Evolutionary conservation across 2,797 vertebrate species (phyloP).

Genomic region (Moxostoma hubbsi): DNA sequence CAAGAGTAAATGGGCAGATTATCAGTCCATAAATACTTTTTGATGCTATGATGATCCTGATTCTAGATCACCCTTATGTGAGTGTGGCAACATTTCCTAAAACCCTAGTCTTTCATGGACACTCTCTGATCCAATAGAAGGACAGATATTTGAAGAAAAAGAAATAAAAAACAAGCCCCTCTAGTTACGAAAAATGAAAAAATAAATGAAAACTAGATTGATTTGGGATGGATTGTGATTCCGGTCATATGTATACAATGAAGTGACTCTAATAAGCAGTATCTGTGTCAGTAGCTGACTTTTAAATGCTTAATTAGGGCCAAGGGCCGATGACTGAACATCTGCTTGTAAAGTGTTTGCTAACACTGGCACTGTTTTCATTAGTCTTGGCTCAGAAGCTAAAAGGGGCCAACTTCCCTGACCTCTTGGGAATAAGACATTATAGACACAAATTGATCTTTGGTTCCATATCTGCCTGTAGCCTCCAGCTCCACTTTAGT

Average conservation of each 20-base stretch:
- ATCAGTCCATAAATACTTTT: no score
- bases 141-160: background rate
- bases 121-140: background rate
- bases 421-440: slow-evolving; percentile 69
- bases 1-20: no score
- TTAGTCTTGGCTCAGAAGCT: slow-evolving; percentile 72
- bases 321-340: slow-evolving; percentile 69
- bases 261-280: slow-evolving; percentile 49
- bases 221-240: slow-evolving; percentile 23
- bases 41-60: no score
- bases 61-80: background rate
- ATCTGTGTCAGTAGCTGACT: slow-evolving; percentile 53
- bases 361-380: slow-evolving; percentile 69
- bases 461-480: slow-evolving; percentile 69
- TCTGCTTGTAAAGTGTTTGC: slow-evolving; percentile 49
- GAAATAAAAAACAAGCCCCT: background rate
- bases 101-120: background rate
- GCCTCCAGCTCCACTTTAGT: slow-evolving; percentile 57
- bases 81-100: background rate
- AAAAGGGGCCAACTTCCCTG: slow-evolving; percentile 62
- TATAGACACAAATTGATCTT: slow-evolving; percentile 79
- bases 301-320: slow-evolving; percentile 68
- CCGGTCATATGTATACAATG: slow-evolving; percentile 36
- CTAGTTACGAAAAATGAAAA: background rate
- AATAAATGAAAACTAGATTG: background rate